Percentiles rank a stretch among this genome's conserved stretches.
Conservation (phyloP, 2,888 invertebrate species). For the Amphipyra berbera region DNA sequence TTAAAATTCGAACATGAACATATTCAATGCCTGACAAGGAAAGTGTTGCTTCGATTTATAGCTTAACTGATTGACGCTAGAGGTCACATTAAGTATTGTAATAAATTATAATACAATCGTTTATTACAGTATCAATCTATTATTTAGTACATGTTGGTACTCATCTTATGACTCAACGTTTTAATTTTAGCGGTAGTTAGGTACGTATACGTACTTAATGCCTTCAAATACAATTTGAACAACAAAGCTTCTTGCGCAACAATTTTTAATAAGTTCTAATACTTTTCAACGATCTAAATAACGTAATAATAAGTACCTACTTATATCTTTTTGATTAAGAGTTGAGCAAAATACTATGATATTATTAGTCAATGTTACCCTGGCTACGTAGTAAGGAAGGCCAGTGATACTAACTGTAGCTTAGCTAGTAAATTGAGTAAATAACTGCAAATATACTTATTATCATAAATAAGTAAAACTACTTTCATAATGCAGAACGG, state of each 20-base stretch:
- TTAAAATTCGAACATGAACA: constrained; percentile 39
- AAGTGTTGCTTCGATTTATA: constrained; percentile 24
- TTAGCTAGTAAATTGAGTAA: neutral
- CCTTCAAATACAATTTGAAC: too few relatives aligned
- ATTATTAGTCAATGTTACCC: neutral
- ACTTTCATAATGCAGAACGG: too few relatives aligned
- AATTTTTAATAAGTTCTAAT: too few relatives aligned
- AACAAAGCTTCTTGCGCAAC: too few relatives aligned
- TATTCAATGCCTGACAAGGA: constrained; percentile 31
- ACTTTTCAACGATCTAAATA: too few relatives aligned
- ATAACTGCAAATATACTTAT: neutral
- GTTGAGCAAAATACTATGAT: too few relatives aligned
- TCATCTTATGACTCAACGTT: neutral
- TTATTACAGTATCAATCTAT: constrained; percentile 12
- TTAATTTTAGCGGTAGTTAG: neutral
- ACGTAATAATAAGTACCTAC: too few relatives aligned
- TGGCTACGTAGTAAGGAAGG: too few relatives aligned
- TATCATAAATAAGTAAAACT: too few relatives aligned
- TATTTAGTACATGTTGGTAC: neutral
- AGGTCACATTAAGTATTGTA: constrained; percentile 33
- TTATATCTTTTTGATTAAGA: too few relatives aligned
- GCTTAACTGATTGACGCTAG: constrained; percentile 15
- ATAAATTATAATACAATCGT: constrained; percentile 27
- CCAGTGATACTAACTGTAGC: too few relatives aligned
- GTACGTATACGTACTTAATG: too few relatives aligned